Evolutionary conservation across 2,888 invertebrate species (phyloP).

Genomic region (Pelosia muscerda): DNA sequence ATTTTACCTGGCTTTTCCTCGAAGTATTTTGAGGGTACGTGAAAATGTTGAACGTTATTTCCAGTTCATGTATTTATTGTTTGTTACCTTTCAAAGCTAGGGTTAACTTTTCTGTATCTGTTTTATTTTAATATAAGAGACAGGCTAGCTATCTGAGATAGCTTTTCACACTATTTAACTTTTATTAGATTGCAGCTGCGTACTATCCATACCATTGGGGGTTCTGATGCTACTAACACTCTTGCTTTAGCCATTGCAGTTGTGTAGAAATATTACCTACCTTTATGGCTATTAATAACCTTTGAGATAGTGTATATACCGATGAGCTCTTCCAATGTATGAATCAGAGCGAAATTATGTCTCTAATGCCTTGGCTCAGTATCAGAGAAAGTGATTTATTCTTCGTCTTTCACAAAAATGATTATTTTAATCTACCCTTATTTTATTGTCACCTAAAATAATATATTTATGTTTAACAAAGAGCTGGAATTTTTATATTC

Average conservation of each 20-base stretch:
- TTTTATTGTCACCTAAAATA: not conserved
- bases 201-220: not conserved
- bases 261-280: no score
- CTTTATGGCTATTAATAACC: not conserved
- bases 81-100: not conserved
- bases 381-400: not conserved
- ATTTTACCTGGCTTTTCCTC: constrained; percentile 1
- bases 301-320: not conserved
- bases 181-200: no score
- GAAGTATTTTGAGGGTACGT: not conserved
- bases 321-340: not conserved
- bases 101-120: not conserved
- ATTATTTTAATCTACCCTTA: not conserved
- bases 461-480: constrained; percentile 2
- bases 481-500: constrained; percentile 1
- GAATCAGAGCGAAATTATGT: not conserved
- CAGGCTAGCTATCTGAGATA: not conserved
- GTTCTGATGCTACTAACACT: not conserved
- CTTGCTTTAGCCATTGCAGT: not conserved
- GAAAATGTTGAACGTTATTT: not conserved
- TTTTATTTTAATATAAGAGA: not conserved
- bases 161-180: no score
- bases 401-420: not conserved
- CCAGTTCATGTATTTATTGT: not conserved
- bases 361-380: not conserved